Conservation (phyloP, 2,888 invertebrate genomes). For the Dasypogon diadema region DNA sequence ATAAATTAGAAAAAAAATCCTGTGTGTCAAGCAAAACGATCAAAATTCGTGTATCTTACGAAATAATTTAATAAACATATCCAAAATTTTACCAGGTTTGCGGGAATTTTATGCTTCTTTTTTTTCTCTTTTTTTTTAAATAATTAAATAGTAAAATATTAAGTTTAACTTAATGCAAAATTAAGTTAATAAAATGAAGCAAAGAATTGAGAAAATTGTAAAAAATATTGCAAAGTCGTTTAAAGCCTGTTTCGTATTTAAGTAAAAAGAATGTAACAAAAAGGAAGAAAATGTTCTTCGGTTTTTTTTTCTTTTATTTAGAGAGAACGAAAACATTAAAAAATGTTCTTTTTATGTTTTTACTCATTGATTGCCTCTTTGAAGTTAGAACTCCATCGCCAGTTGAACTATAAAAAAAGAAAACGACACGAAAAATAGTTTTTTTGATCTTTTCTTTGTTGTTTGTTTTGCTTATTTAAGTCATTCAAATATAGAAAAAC, state of each 20-base stretch:
- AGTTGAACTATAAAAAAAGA: constrained; percentile 79
- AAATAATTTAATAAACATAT: neutral
- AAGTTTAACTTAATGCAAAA: neutral
- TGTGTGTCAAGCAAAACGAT: neutral
- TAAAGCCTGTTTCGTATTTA: constrained; percentile 19
- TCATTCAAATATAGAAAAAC: constrained; percentile 28
- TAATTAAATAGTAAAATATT: neutral
- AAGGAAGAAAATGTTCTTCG: constrained; percentile 29
- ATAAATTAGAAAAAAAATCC: neutral
- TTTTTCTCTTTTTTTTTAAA: neutral
- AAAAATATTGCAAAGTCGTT: neutral
- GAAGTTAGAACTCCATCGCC: constrained; percentile 98
- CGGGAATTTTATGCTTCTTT: neutral
- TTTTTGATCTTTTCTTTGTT: constrained; percentile 37
- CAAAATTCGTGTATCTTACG: neutral
- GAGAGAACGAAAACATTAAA: constrained; percentile 55
- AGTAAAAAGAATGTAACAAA: neutral
- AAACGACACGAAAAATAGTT: constrained; percentile 62
- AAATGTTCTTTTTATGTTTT: constrained; percentile 58
- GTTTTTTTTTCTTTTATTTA: constrained; percentile 49
- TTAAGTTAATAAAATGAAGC: neutral
- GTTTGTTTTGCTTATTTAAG: constrained; percentile 34
- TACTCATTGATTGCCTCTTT: constrained; percentile 90
- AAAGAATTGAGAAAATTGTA: neutral
- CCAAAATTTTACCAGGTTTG: constrained; percentile 23